Conservation (phyloP, 2,888 invertebrate species). For the Polyommatus icarus region DNA sequence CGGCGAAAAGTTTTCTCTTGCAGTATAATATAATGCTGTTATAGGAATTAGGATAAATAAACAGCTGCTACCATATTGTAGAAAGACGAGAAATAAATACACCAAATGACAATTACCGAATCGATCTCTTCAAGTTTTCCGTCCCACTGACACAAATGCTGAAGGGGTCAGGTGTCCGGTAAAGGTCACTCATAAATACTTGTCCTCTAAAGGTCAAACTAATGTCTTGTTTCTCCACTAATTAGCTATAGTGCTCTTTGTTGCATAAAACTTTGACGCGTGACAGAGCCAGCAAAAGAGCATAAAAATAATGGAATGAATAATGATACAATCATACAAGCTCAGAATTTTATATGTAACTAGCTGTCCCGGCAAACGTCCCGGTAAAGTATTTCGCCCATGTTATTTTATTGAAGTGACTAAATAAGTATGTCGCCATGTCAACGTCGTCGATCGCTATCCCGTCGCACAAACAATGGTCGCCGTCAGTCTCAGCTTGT, state of each 20-base stretch:
- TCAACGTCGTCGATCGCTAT: too few species aligned
- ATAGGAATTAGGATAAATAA: too few species aligned
- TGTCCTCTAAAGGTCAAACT: constrained; percentile 10
- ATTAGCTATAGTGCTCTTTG: not conserved
- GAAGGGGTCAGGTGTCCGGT: not conserved
- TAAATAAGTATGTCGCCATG: too few species aligned
- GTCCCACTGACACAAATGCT: constrained; percentile 17
- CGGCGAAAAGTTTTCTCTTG: too few species aligned
- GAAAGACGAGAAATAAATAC: not conserved
- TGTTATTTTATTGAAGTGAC: too few species aligned
- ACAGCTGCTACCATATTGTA: not conserved
- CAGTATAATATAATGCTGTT: too few species aligned
- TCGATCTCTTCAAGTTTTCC: constrained; percentile 1
- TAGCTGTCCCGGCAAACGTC: too few species aligned
- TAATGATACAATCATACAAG: not conserved
- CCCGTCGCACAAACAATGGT: too few species aligned
- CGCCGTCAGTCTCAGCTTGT: too few species aligned
- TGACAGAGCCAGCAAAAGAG: not conserved
- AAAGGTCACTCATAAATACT: constrained; percentile 20
- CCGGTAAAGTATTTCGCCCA: too few species aligned
- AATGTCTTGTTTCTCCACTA: not conserved
- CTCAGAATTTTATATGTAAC: too few species aligned
- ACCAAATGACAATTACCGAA: not conserved
- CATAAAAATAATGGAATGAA: not conserved
- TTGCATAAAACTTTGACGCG: not conserved